Evolutionary conservation across 1,140 invertebrate species (phyloP).

Genomic region (Drosophila truncata): DNA sequence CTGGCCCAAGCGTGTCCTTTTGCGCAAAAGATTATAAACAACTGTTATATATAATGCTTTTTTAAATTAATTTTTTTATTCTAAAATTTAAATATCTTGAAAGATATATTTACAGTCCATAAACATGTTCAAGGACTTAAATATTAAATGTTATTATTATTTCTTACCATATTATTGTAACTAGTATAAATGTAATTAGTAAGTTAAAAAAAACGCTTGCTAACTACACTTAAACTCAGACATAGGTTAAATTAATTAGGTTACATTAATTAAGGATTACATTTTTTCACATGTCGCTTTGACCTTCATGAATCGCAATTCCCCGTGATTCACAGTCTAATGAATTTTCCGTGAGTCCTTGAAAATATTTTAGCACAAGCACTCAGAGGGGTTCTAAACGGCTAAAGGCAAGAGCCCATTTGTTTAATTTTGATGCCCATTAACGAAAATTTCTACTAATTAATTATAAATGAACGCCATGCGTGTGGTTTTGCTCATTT

Average conservation of each 20-base stretch:
- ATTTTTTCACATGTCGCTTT: not conserved
- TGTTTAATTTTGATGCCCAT: slow-evolving; percentile 69
- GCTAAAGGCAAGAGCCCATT: slow-evolving; percentile 50
- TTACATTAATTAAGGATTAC: slow-evolving; percentile 5
- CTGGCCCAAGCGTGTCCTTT: slow-evolving; percentile 13
- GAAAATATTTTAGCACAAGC: not conserved
- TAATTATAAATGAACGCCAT: slow-evolving; percentile 73
- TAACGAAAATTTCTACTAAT: slow-evolving; percentile 63
- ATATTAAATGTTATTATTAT: no score
- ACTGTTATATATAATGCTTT: not conserved
- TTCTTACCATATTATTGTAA: no score
- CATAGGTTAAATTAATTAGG: not conserved
- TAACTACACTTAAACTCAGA: not conserved
- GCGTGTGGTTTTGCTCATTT: slow-evolving; percentile 31
- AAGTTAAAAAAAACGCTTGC: not conserved
- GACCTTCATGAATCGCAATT: not conserved
- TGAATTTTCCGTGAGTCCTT: not conserved
- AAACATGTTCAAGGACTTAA: not conserved
- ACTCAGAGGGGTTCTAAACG: not conserved
- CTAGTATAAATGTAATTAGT: not conserved
- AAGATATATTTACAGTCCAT: no score
- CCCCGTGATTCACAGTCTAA: slow-evolving; percentile 3
- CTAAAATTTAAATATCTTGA: not conserved
- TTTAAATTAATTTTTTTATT: slow-evolving; percentile 23
- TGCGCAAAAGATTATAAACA: slow-evolving; percentile 1